These are phyloP conservation scores for Nixonia krombeini DNA, from an alignment of 1,140 invertebrate genomes.

Conservation along the genomic window DNA sequence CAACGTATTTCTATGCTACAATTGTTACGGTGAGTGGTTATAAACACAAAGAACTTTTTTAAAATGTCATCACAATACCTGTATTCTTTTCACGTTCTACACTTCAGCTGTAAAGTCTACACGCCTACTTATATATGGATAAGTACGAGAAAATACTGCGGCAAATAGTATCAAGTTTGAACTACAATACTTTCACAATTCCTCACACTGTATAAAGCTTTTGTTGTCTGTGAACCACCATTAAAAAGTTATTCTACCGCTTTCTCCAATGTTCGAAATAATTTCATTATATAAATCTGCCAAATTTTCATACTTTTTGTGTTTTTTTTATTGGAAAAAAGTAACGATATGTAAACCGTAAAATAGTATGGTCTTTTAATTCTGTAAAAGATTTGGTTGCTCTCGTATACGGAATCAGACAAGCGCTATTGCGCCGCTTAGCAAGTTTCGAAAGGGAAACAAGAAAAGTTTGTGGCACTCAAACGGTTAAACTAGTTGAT, in stretches of 20 bases:
- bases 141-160: conserved; percentile 43
- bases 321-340: too few relatives aligned
- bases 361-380: too few relatives aligned
- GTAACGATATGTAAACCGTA: too few relatives aligned
- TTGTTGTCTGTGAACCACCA: conserved; percentile 29
- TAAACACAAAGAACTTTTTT: conserved; percentile 26
- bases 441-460: too few relatives aligned
- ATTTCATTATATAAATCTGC: conserved; percentile 32
- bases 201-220: conserved; percentile 30
- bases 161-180: conserved; percentile 12
- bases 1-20: conserved; percentile 10
- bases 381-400: too few relatives aligned
- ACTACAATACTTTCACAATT: conserved; percentile 26
- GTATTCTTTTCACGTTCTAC: conserved; percentile 36
- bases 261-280: conserved; percentile 19
- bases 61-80: conserved; percentile 23
- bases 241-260: too few relatives aligned
- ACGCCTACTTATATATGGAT: too few relatives aligned
- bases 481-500: too few relatives aligned
- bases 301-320: too few relatives aligned
- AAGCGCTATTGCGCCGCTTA: too few relatives aligned
- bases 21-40: conserved; percentile 13
- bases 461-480: too few relatives aligned
- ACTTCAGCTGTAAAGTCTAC: conserved; percentile 13
- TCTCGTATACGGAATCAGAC: too few relatives aligned